These are phyloP conservation scores for Temnothorax unifasciatus DNA, from an alignment of 2,888 invertebrate genomes.

Conservation along the genomic window DNA sequence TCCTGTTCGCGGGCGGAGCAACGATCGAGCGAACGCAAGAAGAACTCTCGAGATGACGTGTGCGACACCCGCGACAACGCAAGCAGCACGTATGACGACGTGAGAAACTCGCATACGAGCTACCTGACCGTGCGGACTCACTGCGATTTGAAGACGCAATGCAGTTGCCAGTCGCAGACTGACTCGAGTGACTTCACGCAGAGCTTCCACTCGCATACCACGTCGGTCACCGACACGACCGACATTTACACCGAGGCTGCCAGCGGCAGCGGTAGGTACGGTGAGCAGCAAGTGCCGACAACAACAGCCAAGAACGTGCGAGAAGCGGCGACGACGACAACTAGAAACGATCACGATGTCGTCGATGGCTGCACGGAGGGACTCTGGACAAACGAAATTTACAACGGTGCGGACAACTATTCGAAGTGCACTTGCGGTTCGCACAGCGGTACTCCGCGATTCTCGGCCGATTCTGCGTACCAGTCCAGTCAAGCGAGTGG, in stretches of 20 bases:
- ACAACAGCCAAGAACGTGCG: neutral
- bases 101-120: constrained; percentile 38
- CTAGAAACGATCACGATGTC: neutral
- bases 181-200: constrained; percentile 61
- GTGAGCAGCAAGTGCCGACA: neutral
- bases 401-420: neutral
- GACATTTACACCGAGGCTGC: neutral
- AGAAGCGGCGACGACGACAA: neutral
- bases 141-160: neutral
- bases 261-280: neutral
- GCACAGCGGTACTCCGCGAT: neutral
- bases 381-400: neutral
- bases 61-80: neutral
- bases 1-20: neutral
- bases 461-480: neutral
- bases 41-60: neutral
- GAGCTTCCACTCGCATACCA: constrained; percentile 68
- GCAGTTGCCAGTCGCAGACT: constrained; percentile 26
- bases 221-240: constrained; percentile 28
- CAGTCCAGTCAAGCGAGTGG: neutral
- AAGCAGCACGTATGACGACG: constrained; percentile 4
- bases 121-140: constrained; percentile 4
- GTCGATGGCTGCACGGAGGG: neutral
- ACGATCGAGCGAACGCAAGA: neutral
- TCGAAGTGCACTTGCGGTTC: neutral